Evolutionary conservation across 2,888 invertebrate genomes (phyloP).

Genomic region (Lithophane semibrunnea): DNA sequence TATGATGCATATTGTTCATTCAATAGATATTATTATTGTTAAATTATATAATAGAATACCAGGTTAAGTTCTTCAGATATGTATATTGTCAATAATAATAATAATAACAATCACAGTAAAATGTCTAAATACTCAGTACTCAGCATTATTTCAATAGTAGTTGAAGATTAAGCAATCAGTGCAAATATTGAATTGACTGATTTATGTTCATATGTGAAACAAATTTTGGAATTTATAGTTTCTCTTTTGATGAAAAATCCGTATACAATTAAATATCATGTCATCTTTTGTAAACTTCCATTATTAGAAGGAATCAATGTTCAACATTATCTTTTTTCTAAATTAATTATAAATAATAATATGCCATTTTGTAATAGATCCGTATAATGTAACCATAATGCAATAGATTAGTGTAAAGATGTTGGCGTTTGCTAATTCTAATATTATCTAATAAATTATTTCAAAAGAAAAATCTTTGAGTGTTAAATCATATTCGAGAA

Average conservation of each 20-base stretch:
- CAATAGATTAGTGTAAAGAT: slow-evolving; percentile 54
- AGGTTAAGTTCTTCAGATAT: slow-evolving; percentile 51
- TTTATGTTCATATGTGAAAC: slow-evolving; percentile 45
- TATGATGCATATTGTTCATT: slow-evolving; percentile 40
- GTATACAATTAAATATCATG: slow-evolving; percentile 45
- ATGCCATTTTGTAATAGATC: slow-evolving; percentile 51
- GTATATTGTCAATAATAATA: slow-evolving; percentile 32
- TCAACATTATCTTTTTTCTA: slow-evolving; percentile 43
- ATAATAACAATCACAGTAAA: slow-evolving; percentile 28
- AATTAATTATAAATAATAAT: slow-evolving; percentile 44
- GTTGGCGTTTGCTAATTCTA: slow-evolving; percentile 46
- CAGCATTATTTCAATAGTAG: slow-evolving; percentile 39
- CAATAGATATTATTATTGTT: slow-evolving; percentile 51
- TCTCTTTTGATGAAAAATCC: slow-evolving; percentile 47
- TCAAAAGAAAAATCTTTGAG: slow-evolving; percentile 34
- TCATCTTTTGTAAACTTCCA: slow-evolving; percentile 34
- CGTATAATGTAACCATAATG: slow-evolving; percentile 50
- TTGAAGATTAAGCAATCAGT: slow-evolving; percentile 51
- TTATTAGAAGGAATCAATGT: slow-evolving; percentile 47
- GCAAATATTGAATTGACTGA: slow-evolving; percentile 60
- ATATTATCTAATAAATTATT: slow-evolving; percentile 48
- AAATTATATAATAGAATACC: slow-evolving; percentile 33
- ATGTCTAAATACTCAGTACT: slow-evolving; percentile 57
- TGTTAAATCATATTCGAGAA: slow-evolving; percentile 33
- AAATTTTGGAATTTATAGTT: slow-evolving; percentile 46